phyloP scores from a whole-genome alignment of 2,888 invertebrate species.

The Hypselothyrea guttata region DNA sequence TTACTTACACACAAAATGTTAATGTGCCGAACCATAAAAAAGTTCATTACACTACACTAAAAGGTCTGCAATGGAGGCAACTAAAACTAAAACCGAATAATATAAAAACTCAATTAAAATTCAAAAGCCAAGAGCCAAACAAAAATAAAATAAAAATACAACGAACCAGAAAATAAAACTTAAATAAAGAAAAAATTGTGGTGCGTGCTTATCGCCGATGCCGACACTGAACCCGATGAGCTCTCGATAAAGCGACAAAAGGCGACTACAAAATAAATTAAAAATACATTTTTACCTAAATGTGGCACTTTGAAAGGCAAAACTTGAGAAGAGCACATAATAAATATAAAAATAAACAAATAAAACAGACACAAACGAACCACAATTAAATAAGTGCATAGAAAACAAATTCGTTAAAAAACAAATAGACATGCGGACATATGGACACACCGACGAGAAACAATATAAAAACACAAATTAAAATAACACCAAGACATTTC shows the following conservation, averaged over 20 bases:
- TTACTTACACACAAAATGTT: slow-evolving; percentile 35
- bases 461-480: slow-evolving; percentile 59
- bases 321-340: slow-evolving; percentile 67
- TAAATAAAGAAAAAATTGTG: slow-evolving; percentile 22
- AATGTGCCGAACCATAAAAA: slow-evolving; percentile 56
- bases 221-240: slow-evolving; percentile 17
- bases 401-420: slow-evolving; percentile 57
- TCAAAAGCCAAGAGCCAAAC: slow-evolving; percentile 61
- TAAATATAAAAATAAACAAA: slow-evolving; percentile 55
- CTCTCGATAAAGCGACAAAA: slow-evolving; percentile 69
- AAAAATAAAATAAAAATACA: slow-evolving; percentile 57
- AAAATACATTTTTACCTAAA: slow-evolving; percentile 78
- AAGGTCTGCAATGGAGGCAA: slow-evolving; percentile 53
- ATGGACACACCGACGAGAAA: slow-evolving; percentile 4
- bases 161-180: slow-evolving; percentile 16
- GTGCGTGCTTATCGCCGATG: slow-evolving; percentile 72
- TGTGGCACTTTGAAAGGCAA: slow-evolving; percentile 72
- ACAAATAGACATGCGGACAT: slow-evolving; percentile 5
- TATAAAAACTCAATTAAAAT: slow-evolving; percentile 65
- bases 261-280: slow-evolving; percentile 75
- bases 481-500: slow-evolving; percentile 58
- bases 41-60: slow-evolving; percentile 72
- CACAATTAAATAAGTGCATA: slow-evolving; percentile 74
- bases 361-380: slow-evolving; percentile 13
- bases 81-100: slow-evolving; percentile 41